Conservation (phyloP, 2,797 vertebrate species). For the Spinus pinus region DNA sequence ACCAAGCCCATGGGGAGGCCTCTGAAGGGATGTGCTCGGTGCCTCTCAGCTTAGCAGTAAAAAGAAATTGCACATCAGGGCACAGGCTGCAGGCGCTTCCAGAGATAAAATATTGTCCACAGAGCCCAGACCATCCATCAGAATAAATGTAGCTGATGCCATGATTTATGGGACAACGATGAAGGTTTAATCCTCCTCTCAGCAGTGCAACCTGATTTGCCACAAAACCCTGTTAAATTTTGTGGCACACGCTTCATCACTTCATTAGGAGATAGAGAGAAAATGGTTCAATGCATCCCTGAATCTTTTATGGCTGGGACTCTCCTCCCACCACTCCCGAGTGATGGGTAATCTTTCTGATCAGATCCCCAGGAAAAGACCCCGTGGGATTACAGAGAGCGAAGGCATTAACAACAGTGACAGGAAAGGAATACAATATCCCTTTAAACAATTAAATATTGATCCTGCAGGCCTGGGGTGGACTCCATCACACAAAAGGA, state of each 20-base stretch:
- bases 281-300: constrained; percentile 41
- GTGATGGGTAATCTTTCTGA: constrained; percentile 48
- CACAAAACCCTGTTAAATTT: constrained; percentile 58
- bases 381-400: constrained; percentile 40
- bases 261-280: constrained; percentile 62
- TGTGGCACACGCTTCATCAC: constrained; percentile 58
- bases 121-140: constrained; percentile 20
- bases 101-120: constrained; percentile 32
- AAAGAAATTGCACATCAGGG: constrained; percentile 24
- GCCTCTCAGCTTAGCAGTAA: neutral
- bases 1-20: fast-evolving
- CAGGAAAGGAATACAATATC: constrained; percentile 67
- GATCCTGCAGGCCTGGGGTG: constrained; percentile 39
- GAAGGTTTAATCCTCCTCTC: constrained; percentile 64
- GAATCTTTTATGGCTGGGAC: constrained; percentile 26
- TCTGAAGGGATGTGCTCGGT: fast-evolving
- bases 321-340: constrained; percentile 30
- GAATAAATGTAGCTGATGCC: constrained; percentile 50
- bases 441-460: constrained; percentile 68
- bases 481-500: constrained; percentile 58
- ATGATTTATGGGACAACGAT: constrained; percentile 55
- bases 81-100: neutral
- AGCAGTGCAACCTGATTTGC: constrained; percentile 37
- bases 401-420: constrained; percentile 60
- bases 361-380: constrained; percentile 57